Percentiles rank a stretch among this genome's conserved stretches.
phyloP scores from a whole-genome alignment of 2,888 invertebrate species.

The Cephus spinipes region DNA sequence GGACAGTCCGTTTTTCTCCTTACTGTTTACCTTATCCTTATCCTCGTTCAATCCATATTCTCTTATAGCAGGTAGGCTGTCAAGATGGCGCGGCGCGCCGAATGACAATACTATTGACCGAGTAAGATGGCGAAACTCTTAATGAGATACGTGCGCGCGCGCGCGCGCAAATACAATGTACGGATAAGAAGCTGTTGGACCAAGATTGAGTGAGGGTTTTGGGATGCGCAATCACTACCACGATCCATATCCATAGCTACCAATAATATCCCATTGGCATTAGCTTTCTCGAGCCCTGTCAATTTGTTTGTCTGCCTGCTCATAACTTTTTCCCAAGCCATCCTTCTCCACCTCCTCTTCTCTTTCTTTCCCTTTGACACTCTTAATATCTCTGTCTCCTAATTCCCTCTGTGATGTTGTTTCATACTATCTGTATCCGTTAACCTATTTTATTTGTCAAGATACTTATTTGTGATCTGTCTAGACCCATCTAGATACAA shows the following conservation, averaged over 20 bases:
- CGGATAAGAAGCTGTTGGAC: slow-evolving; percentile 19
- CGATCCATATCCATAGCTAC: not conserved
- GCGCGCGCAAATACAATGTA: not conserved
- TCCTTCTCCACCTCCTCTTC: not conserved
- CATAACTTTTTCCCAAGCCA: not conserved
- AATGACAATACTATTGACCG: not conserved
- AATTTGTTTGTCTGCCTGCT: not conserved
- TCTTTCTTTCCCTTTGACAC: not conserved
- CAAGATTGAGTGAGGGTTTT: slow-evolving; percentile 14
- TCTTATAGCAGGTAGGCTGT: not conserved
- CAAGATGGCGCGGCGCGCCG: not conserved
- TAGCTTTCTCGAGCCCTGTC: not conserved
- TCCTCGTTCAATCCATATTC: not conserved
- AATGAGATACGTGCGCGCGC: not conserved
- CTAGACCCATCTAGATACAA: slow-evolving; percentile 2
- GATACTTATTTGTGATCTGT: slow-evolving; percentile 12
- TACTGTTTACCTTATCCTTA: not conserved
- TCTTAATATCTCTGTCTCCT: not conserved
- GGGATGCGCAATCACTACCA: not conserved
- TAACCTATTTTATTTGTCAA: slow-evolving; percentile 20
- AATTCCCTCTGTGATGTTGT: not conserved
- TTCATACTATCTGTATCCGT: slow-evolving; percentile 25
- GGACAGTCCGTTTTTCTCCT: not conserved
- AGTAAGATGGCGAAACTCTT: not conserved
- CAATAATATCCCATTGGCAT: not conserved